phyloP scores from a whole-genome alignment of 1,140 invertebrate species.

The Drosophila malerkotliana region DNA sequence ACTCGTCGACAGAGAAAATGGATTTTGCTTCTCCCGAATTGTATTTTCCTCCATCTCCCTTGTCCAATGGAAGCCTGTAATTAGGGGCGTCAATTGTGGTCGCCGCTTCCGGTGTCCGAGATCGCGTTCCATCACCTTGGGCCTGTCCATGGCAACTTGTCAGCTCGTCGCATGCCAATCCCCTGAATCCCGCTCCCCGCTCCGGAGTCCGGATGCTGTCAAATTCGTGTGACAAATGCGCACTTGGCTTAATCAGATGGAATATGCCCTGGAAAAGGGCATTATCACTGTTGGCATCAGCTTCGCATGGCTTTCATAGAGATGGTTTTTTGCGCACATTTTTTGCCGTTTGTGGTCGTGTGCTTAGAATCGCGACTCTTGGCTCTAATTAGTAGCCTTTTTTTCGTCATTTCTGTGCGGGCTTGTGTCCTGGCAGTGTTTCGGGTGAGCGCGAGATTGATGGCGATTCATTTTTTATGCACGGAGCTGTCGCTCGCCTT shows the following conservation, averaged over 20 bases:
- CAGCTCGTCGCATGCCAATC: conserved; percentile 22
- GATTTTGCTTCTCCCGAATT: no score
- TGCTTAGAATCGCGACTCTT: conserved; percentile 32
- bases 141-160: conserved; percentile 44
- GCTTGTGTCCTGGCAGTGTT: conserved; percentile 44
- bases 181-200: background rate
- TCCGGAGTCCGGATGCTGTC: conserved; percentile 38
- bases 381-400: conserved; percentile 75
- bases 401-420: conserved; percentile 9
- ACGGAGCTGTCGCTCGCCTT: conserved; percentile 19
- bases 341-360: conserved; percentile 10
- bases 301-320: background rate
- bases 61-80: conserved; percentile 8
- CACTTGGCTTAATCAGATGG: conserved; percentile 53
- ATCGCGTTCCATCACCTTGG: conserved; percentile 23
- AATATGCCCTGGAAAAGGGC: conserved; percentile 29
- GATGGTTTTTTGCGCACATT: background rate
- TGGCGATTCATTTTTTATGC: conserved; percentile 71
- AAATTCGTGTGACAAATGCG: conserved; percentile 62
- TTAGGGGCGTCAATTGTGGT: conserved; percentile 42
- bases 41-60: background rate
- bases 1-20: no score
- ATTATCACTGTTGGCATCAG: conserved; percentile 18
- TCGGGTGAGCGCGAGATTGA: conserved; percentile 61
- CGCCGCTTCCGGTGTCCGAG: conserved; percentile 5